These are phyloP conservation scores for Nibea coibor DNA, from an alignment of 2,113 vertebrate genomes.

Conservation along the genomic window DNA sequence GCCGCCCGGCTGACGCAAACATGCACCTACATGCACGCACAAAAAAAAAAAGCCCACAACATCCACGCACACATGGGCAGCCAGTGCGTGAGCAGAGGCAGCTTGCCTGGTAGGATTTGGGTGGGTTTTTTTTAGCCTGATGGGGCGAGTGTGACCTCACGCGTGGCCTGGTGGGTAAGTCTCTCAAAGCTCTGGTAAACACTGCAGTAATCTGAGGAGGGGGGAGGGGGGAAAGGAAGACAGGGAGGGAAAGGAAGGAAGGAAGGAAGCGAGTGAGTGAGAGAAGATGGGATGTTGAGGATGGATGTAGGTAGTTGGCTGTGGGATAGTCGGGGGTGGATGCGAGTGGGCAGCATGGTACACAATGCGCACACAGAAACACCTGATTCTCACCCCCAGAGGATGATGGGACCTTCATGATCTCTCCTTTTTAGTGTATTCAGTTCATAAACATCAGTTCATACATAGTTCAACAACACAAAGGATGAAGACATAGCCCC, in stretches of 20 bases:
- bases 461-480: neutral
- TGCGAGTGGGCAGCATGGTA: conserved; percentile 31
- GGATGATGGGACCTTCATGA: neutral
- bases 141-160: conserved; percentile 73
- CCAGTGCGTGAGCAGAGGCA: conserved; percentile 62
- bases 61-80: conserved; percentile 37
- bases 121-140: conserved; percentile 64
- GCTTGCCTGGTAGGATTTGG: conserved; percentile 73
- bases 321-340: conserved; percentile 39
- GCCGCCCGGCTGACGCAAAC: conserved; percentile 14
- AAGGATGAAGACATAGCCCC: neutral
- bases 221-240: neutral
- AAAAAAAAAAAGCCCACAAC: conserved; percentile 41
- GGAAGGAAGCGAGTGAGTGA: conserved; percentile 9
- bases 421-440: neutral
- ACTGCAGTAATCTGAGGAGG: conserved; percentile 78
- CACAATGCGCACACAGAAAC: neutral
- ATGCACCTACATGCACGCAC: conserved; percentile 45
- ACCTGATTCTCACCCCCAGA: conserved; percentile 17
- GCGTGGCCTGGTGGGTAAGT: conserved; percentile 76
- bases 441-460: neutral
- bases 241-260: neutral
- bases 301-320: conserved; percentile 36
- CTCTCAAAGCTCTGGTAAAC: conserved; percentile 79
- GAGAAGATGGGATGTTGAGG: neutral